Percentiles rank a stretch among this genome's conserved stretches.
Conservation (phyloP, 2,888 invertebrate genomes). For the Cryptocephalus primarius region DNA sequence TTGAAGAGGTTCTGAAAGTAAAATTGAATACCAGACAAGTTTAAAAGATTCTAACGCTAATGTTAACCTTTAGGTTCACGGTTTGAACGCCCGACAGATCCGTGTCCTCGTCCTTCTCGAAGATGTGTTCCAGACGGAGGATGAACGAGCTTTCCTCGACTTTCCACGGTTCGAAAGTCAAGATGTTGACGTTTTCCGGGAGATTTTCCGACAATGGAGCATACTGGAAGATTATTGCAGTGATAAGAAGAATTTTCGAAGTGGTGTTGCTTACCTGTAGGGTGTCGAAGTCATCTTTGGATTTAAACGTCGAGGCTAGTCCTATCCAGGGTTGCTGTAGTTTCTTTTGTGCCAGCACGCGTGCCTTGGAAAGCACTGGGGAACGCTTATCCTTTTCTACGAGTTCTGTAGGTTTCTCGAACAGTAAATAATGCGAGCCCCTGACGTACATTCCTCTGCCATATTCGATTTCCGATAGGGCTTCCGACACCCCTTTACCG, state of each 20-base stretch:
- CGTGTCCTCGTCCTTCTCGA: conserved; percentile 4
- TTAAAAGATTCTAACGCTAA: too few species aligned
- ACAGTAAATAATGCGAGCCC: conserved; percentile 35
- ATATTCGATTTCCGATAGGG: conserved; percentile 68
- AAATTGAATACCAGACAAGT: too few species aligned
- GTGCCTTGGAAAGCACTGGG: conserved; percentile 25
- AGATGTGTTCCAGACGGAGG: not conserved
- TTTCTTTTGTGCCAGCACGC: conserved; percentile 40
- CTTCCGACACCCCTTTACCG: conserved; percentile 82
- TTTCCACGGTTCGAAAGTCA: conserved; percentile 2
- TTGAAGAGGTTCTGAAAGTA: too few species aligned
- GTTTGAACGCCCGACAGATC: conserved; percentile 3
- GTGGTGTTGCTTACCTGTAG: too few species aligned
- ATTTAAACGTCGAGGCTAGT: not conserved
- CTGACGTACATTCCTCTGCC: conserved; percentile 56
- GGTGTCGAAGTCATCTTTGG: too few species aligned
- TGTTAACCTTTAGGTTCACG: not conserved
- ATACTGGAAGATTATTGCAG: too few species aligned
- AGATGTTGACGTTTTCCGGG: not conserved
- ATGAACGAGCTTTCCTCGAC: conserved; percentile 15
- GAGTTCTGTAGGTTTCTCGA: conserved; percentile 5
- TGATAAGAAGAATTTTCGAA: too few species aligned
- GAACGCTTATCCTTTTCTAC: conserved; percentile 3
- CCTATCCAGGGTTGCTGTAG: conserved; percentile 45
- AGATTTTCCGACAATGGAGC: too few species aligned